Percentiles rank a stretch among this genome's conserved stretches.
Evolutionary conservation across 92 coral and sea anemone genomes (phyloP).

Genomic region (Pocillopora meandrina): DNA sequence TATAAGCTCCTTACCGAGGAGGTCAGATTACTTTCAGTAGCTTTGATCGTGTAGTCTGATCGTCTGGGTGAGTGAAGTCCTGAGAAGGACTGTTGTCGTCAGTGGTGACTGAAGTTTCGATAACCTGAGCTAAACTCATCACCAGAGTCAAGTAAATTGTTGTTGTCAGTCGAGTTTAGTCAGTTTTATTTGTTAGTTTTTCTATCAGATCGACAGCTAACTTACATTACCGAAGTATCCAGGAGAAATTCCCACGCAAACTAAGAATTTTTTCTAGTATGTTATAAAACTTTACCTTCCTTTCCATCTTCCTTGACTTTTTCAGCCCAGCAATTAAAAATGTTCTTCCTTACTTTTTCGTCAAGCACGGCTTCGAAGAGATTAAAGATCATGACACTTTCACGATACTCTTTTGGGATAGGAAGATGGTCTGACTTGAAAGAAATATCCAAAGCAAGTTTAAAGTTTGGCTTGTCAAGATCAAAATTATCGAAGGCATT

Average conservation of each 20-base stretch:
- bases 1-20: too few species aligned
- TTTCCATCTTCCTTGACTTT: constrained; percentile 42
- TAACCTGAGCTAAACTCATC: too few species aligned
- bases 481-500: constrained; percentile 45
- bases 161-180: too few species aligned
- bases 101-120: too few species aligned
- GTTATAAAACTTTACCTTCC: neutral
- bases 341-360: constrained; percentile 21
- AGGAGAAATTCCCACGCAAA: neutral
- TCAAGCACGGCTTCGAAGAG: constrained; percentile 55
- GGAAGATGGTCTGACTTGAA: constrained; percentile 27
- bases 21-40: too few species aligned
- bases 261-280: neutral
- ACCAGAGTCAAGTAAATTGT: too few species aligned
- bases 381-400: constrained; percentile 19
- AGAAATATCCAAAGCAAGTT: constrained; percentile 61
- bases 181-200: too few species aligned
- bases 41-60: too few species aligned
- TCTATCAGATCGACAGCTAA: too few species aligned
- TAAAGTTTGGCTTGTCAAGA: constrained; percentile 55
- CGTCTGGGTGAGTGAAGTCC: too few species aligned
- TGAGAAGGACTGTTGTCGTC: too few species aligned
- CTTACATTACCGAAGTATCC: too few species aligned
- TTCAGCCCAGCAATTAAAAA: constrained; percentile 56
- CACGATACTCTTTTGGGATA: constrained; percentile 14